These are phyloP conservation scores for Cygnus olor DNA, from an alignment of 2,797 vertebrate species.

Conservation along the genomic window DNA sequence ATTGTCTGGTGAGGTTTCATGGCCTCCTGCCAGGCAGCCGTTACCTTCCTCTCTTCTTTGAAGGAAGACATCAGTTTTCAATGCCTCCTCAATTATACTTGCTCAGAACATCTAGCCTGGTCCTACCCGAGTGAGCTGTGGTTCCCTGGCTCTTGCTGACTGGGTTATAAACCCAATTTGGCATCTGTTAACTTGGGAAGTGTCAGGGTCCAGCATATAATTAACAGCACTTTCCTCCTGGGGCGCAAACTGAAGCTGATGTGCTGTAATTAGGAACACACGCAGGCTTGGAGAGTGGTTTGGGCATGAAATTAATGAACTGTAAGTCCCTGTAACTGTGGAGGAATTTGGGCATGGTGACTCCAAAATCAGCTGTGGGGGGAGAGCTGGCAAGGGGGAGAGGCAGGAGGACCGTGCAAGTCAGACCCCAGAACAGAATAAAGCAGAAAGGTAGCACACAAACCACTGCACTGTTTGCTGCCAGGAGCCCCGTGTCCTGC, in stretches of 20 bases:
- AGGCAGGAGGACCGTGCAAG: background rate
- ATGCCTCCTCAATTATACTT: background rate
- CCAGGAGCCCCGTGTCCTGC: background rate
- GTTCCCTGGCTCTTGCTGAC: background rate
- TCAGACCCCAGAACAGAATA: background rate
- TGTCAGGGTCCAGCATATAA: slow-evolving; percentile 36
- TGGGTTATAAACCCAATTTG: slow-evolving; percentile 51
- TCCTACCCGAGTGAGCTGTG: background rate
- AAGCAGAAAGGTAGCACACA: background rate
- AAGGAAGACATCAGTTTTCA: background rate
- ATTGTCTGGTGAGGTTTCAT: background rate
- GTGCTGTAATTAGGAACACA: slow-evolving; percentile 73
- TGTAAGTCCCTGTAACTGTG: slow-evolving; percentile 15
- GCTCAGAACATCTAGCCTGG: background rate
- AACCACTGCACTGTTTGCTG: background rate
- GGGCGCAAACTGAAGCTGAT: slow-evolving; percentile 57
- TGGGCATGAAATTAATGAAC: slow-evolving; percentile 69
- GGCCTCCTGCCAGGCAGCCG: background rate
- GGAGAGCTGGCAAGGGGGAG: slow-evolving; percentile 1
- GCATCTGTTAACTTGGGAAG: slow-evolving; percentile 53
- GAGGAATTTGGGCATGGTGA: slow-evolving; percentile 51
- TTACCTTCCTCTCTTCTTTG: background rate
- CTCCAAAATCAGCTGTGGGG: slow-evolving; percentile 8
- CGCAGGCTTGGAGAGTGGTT: slow-evolving; percentile 39
- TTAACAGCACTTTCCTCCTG: slow-evolving; percentile 48